Evolutionary conservation across 2,888 invertebrate genomes (phyloP), one percentile per base, ranked within the genome.

Genomic region (Clivina fossor): DNA sequence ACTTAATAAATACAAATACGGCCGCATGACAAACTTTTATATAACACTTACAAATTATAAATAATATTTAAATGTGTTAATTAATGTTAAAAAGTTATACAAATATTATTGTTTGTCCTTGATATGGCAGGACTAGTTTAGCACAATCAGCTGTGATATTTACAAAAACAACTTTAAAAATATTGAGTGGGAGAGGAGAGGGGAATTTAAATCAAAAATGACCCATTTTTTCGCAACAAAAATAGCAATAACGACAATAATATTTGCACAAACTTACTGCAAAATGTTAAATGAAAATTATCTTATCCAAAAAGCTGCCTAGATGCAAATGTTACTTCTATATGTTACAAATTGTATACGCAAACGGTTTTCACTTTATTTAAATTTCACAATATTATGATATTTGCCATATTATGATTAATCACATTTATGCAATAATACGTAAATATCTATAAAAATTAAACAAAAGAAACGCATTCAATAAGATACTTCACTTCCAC

Each of bases 131-230:
- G 24, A 51, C 43, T 43, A 33, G 22, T 35, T 53, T 44, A 20
- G 18, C 26, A 35, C 15, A 37, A 53, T 53, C 53, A 53, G 53
- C 53, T 53, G 53, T 35, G 35, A 33, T 44, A 53, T 53, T 51
- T 53, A 53, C 43, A 51, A 53, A 43, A 35, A 53, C 51, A 43
- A 38, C 20, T 35, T 13, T 43, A 22, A 32, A 51, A 20, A 2
- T 7, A n/a, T n/a, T 9, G 20, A 38, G 26, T 22, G 37, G 38
- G 38, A 24, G 28, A 9, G 19, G 38, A 19, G 11, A 30, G 30
- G 11, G n/a, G n/a, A n/a, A n/a, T 40, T 40, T 37, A 28, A 40
- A 33, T 37, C n/a, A 9, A 22, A 24, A 8, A 44, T 53, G 53
- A 53, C 53, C 53, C 15, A 44, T 35, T 38, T 49, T 28, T 28